These are phyloP conservation scores for Atopsyche davidsoni DNA, from an alignment of 1,140 invertebrate genomes.

Conservation along the genomic window DNA sequence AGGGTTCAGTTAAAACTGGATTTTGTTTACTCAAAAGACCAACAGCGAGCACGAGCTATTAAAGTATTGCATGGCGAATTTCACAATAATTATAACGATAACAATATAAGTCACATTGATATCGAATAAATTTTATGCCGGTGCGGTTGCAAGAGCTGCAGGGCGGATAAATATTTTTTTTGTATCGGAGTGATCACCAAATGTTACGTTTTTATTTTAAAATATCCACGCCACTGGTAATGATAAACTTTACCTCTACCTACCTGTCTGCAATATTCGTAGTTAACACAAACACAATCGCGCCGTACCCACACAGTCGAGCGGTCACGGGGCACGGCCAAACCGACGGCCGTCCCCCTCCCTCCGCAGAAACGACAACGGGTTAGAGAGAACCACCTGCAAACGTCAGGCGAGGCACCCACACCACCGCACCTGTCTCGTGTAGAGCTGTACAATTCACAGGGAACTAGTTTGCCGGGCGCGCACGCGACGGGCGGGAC, in stretches of 20 bases:
- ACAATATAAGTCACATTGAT: no score
- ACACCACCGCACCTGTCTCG: slow-evolving; percentile 15
- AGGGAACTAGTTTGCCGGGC: slow-evolving; percentile 8
- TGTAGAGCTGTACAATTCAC: slow-evolving; percentile 5
- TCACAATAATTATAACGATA: no score
- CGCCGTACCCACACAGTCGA: not conserved
- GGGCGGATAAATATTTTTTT: no score
- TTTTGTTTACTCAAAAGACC: no score
- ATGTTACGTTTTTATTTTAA: no score
- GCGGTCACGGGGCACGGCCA: not conserved
- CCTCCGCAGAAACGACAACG: not conserved
- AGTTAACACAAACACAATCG: slow-evolving; percentile 1
- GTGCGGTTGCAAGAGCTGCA: no score
- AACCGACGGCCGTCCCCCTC: not conserved
- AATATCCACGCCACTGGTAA: not conserved
- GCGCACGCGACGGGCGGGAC: not conserved
- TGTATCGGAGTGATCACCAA: no score
- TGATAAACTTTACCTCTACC: slow-evolving; percentile 16
- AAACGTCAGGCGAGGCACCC: slow-evolving; percentile 5
- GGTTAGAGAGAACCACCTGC: slow-evolving; percentile 1
- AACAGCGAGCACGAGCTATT: no score
- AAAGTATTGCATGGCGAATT: no score
- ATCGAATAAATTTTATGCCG: no score
- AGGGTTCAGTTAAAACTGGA: no score
- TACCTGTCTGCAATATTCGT: slow-evolving; percentile 14